Evolutionary conservation across 2,113 vertebrate species (phyloP).

Genomic region (Symphodus melops): DNA sequence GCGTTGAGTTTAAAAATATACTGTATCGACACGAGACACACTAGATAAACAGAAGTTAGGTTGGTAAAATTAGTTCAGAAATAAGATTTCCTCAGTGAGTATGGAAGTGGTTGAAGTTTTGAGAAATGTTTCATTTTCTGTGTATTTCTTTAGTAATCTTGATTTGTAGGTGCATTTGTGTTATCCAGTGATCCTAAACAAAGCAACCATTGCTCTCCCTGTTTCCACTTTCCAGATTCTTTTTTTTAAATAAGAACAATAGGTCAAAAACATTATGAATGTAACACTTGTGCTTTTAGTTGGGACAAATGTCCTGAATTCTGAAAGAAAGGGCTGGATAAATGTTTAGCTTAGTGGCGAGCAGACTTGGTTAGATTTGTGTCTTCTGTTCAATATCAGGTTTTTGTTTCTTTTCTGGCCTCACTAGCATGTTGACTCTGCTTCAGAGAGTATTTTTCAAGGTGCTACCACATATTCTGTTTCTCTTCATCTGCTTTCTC

Average conservation of each 20-base stretch:
- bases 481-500: conserved; percentile 43
- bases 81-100: neutral
- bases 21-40: neutral
- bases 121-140: neutral
- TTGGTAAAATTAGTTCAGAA: conserved; percentile 15
- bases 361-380: neutral
- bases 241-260: neutral
- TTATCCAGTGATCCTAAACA: neutral
- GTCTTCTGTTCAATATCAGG: conserved; percentile 12
- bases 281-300: neutral
- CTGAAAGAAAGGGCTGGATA: conserved; percentile 9
- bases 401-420: conserved; percentile 8
- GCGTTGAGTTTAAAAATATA: conserved; percentile 53
- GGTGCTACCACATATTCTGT: conserved; percentile 18
- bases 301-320: conserved; percentile 17
- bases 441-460: conserved; percentile 28
- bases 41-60: conserved; percentile 17
- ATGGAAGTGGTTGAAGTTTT: neutral
- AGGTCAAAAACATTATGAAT: conserved; percentile 11
- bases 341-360: conserved; percentile 3
- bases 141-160: no score
- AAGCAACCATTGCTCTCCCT: neutral
- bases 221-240: no score
- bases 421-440: conserved; percentile 6
- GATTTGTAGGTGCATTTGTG: neutral